Conservation (phyloP, 2,113 vertebrate species). For the Toxostoma redivivum region DNA sequence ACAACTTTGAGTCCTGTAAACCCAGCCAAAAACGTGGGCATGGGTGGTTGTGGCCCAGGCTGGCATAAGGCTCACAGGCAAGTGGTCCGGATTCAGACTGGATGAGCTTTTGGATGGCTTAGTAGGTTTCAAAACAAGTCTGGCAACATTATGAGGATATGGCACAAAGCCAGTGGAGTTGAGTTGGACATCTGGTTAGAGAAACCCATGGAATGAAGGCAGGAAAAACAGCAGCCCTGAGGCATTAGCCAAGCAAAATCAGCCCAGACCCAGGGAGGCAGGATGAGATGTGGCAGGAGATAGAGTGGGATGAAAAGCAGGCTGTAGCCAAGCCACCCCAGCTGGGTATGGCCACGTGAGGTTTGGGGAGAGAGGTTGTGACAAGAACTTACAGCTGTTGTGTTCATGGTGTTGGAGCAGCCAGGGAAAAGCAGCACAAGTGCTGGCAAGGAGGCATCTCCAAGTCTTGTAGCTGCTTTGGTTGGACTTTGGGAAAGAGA, state of each 20-base stretch:
- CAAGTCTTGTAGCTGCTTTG: neutral
- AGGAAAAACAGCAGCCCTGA: conserved; percentile 24
- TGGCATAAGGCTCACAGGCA: neutral
- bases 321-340: neutral
- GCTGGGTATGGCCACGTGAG: neutral
- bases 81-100: neutral
- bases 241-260: neutral
- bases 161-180: neutral
- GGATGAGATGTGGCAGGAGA: neutral
- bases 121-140: neutral
- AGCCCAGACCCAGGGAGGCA: neutral
- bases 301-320: neutral
- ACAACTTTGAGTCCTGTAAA: neutral
- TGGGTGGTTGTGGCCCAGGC: neutral
- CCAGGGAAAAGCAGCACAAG: neutral
- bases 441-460: neutral
- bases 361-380: neutral
- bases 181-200: conserved; percentile 30
- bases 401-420: neutral
- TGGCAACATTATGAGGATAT: neutral
- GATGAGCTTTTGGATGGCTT: neutral
- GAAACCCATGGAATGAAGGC: neutral
- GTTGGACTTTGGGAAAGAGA: neutral
- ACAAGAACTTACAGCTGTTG: neutral
- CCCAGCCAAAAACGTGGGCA: neutral